A percentile compares a stretch with the other conserved stretches of the same genome.
phyloP scores from a whole-genome alignment of 2,113 vertebrate genomes.

The Dasyurus viverrinus region DNA sequence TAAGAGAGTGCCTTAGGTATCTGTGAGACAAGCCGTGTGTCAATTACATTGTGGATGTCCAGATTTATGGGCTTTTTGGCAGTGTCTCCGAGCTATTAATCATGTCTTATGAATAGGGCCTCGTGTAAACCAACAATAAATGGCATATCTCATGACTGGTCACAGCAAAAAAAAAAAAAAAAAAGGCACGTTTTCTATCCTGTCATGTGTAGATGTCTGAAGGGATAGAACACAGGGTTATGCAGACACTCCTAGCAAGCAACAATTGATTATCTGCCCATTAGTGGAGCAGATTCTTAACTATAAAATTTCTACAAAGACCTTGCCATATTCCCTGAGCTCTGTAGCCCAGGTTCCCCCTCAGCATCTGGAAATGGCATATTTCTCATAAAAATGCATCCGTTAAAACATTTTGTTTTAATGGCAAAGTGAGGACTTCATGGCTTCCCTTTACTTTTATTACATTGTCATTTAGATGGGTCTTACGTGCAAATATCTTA shows the following conservation, averaged over 20 bases:
- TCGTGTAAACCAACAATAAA: conserved; percentile 81
- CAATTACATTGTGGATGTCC: conserved; percentile 78
- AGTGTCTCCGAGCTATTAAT: conserved; percentile 81
- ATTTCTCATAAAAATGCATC: conserved; percentile 68
- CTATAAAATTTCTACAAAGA: background rate
- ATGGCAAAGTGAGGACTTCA: conserved; percentile 74
- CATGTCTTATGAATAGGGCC: conserved; percentile 77
- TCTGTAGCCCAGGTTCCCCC: conserved; percentile 22
- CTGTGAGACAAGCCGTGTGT: conserved; percentile 78
- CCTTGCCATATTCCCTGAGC: conserved; percentile 42
- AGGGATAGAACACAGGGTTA: conserved; percentile 31
- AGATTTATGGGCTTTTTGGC: conserved; percentile 85
- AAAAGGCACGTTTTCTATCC: conserved; percentile 74
- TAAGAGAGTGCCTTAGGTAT: conserved; percentile 69
- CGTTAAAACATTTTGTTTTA: conserved; percentile 74
- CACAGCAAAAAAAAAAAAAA: conserved; percentile 77
- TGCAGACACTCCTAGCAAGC: background rate
- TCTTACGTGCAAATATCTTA: conserved; percentile 76
- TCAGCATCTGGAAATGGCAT: conserved; percentile 67
- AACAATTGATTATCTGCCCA: background rate
- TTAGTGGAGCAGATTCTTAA: background rate
- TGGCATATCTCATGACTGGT: conserved; percentile 67
- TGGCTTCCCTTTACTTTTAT: conserved; percentile 74
- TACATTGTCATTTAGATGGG: conserved; percentile 63
- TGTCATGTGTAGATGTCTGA: conserved; percentile 73